A percentile compares a stretch with the other conserved stretches of the same genome.
Conservation (phyloP, 2,113 vertebrate species). For the Poeciliopsis occidentalis region DNA sequence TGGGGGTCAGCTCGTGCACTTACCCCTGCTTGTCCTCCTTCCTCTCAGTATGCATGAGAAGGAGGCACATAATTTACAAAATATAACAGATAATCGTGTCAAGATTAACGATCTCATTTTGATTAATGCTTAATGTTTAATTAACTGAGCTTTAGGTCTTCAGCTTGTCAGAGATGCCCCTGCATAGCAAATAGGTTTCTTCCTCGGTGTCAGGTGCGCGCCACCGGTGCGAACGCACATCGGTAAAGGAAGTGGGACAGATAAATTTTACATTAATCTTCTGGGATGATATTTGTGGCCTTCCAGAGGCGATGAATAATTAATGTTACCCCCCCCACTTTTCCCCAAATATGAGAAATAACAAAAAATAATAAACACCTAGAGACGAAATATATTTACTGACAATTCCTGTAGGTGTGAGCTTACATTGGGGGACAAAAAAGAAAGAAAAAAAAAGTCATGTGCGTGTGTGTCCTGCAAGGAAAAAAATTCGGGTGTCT, state of each 20-base stretch:
- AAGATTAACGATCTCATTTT: constrained; percentile 70
- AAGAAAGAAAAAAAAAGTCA: not conserved
- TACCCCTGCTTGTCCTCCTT: not conserved
- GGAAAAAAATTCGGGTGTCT: not conserved
- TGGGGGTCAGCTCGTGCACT: constrained; percentile 13
- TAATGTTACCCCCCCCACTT: constrained; percentile 31
- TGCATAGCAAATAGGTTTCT: constrained; percentile 62
- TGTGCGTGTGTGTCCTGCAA: constrained; percentile 1
- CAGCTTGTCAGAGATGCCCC: constrained; percentile 31
- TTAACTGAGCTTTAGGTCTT: constrained; percentile 68
- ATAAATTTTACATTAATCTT: constrained; percentile 67
- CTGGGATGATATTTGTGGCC: constrained; percentile 52
- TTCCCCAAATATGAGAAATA: constrained; percentile 44
- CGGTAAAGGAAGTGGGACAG: constrained; percentile 34
- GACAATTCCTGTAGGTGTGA: constrained; percentile 2
- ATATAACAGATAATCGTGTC: constrained; percentile 72
- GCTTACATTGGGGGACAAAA: not conserved
- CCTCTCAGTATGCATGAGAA: constrained; percentile 38
- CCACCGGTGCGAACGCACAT: not conserved
- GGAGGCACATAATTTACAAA: constrained; percentile 56
- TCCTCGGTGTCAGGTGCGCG: constrained; percentile 42
- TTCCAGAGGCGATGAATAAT: constrained; percentile 61
- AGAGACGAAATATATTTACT: not conserved
- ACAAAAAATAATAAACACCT: constrained; percentile 57
- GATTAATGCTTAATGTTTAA: constrained; percentile 75